Evolutionary conservation across 30 jellyfish, hydroid and myxozoan genomes (phyloP).

Genomic region (Nemopilema nomurai): DNA sequence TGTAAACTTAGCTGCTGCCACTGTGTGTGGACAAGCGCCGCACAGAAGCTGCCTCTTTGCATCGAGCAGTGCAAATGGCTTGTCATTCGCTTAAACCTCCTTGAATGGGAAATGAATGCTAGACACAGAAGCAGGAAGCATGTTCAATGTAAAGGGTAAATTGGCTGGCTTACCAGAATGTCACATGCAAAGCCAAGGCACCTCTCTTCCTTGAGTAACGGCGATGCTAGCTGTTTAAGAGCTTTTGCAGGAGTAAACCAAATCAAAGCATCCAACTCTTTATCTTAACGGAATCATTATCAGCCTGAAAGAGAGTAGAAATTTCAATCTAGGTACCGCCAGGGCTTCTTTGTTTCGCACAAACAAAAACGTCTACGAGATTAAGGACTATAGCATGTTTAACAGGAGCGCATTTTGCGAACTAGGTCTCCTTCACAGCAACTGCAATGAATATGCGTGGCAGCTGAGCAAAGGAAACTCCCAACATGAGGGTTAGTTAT

Average conservation of each 20-base stretch:
- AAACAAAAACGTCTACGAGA: slow-evolving; percentile 28
- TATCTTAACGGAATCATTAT: not conserved
- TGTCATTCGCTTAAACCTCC: not conserved
- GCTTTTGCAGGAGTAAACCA: not conserved
- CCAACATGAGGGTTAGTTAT: too few relatives aligned
- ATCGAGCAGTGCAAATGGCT: not conserved
- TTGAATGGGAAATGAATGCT: not conserved
- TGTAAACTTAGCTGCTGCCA: not conserved
- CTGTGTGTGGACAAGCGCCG: not conserved
- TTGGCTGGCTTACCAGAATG: not conserved
- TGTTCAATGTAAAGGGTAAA: not conserved
- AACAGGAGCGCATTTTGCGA: not conserved
- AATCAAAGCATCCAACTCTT: not conserved
- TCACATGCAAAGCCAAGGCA: not conserved
- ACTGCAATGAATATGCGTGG: too few relatives aligned
- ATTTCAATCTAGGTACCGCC: slow-evolving; percentile 18
- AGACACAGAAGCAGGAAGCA: not conserved
- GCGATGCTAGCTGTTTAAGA: not conserved
- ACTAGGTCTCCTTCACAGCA: not conserved
- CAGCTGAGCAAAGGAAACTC: too few relatives aligned
- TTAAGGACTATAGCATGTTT: not conserved
- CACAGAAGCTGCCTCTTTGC: too few relatives aligned
- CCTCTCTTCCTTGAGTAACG: not conserved
- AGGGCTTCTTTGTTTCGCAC: slow-evolving; percentile 34
- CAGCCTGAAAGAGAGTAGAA: slow-evolving; percentile 10